Percentiles rank a stretch among this genome's conserved stretches.
These are phyloP conservation scores for Metacarcinus magister DNA, from an alignment of 2,888 invertebrate species.

Conservation along the genomic window DNA sequence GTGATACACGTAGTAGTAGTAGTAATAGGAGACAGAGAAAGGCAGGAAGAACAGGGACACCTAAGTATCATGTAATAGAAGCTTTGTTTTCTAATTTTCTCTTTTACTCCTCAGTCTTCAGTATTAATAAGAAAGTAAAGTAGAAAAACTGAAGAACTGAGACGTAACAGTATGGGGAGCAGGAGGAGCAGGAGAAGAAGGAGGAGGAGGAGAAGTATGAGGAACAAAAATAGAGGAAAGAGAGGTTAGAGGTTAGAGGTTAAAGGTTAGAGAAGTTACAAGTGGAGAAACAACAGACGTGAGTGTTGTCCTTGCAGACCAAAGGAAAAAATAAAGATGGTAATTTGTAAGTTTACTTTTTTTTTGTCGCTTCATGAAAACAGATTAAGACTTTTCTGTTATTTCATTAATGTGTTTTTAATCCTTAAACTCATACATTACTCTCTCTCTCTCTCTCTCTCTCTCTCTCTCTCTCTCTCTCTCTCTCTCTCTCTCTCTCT, in stretches of 20 bases:
- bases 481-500: neutral
- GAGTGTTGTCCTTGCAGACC: neutral
- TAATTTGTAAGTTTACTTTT: neutral
- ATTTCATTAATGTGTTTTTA: neutral
- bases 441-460: conserved; percentile 53
- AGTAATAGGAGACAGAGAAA: neutral
- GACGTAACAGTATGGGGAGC: neutral
- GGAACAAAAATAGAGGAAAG: neutral
- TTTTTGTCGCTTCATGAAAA: no score
- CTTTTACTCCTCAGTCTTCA: no score
- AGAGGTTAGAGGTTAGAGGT: neutral
- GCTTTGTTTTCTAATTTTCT: no score
- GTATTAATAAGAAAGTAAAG: no score
- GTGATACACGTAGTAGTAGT: neutral
- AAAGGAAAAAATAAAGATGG: neutral
- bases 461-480: neutral
- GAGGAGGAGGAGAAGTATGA: neutral
- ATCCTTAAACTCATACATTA: neutral
- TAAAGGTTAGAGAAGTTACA: neutral
- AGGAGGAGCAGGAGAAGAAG: neutral
- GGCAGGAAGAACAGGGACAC: neutral
- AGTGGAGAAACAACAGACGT: neutral
- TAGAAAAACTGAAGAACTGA: no score
- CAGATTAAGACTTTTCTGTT: neutral
- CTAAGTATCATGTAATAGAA: no score